Evolutionary conservation across 1,140 invertebrate species (phyloP).

Genomic region (Andricus grossulariae): DNA sequence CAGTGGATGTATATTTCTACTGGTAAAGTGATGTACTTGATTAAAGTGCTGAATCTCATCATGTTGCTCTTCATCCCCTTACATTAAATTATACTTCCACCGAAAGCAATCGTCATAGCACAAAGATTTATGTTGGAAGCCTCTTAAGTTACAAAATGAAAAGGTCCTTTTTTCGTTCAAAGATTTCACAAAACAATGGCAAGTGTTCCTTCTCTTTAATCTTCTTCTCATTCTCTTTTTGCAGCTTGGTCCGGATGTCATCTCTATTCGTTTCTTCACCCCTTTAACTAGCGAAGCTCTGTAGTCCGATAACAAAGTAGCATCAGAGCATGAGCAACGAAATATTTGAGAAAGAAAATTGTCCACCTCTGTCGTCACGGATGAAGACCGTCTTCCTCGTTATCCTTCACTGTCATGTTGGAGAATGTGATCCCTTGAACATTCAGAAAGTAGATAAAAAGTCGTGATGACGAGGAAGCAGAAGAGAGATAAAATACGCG

Average conservation of each 20-base stretch:
- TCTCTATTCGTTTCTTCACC: conserved; percentile 32
- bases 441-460: conserved; percentile 31
- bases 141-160: too few species aligned
- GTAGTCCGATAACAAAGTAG: conserved; percentile 66
- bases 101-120: not conserved
- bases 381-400: conserved; percentile 53
- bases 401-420: conserved; percentile 51
- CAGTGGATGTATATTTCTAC: not conserved
- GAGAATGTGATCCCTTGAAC: conserved; percentile 42
- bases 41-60: conserved; percentile 41
- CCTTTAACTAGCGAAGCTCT: conserved; percentile 17
- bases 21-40: conserved; percentile 49
- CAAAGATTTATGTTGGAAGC: too few species aligned
- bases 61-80: not conserved
- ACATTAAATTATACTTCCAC: not conserved
- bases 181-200: not conserved
- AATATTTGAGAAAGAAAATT: conserved; percentile 69
- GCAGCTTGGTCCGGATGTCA: not conserved
- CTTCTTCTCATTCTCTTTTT: not conserved
- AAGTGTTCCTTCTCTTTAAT: not conserved
- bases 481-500: conserved; percentile 43
- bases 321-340: conserved; percentile 60
- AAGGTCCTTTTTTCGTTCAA: too few species aligned
- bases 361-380: conserved; percentile 59
- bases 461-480: conserved; percentile 41